Base-by-base conservation (phyloP, 2,113 vertebrate genomes). In the Nanorana parkeri region DNA sequence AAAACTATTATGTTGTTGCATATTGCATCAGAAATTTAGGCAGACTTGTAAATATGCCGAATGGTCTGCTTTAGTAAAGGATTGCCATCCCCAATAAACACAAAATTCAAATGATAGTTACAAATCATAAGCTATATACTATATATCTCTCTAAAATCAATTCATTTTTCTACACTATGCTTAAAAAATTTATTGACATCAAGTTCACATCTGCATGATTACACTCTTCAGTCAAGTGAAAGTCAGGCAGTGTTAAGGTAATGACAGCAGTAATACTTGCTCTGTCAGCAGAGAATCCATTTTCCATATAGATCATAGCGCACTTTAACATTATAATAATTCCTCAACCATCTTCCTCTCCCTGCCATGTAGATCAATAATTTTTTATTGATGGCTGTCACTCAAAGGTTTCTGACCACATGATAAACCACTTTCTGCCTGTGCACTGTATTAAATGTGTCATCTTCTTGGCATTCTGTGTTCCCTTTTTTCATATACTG, bases 301-400 rank as follows among this genome's bases (percentile, higher is more conserved):
- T 74, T 74, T 26, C 54, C 54, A 60, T 74, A 58, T 74, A 74
- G 71, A 74, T 74, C 56, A 60, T 56, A 74, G 54, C 20, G 60
- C 26, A 32, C 71, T 74, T 56, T 29, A 36, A 32, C 71, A 74
- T 74, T 60, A 74, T 74, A 74, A 74, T 74, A 74, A 74, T 74
- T 74, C 26, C 32, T 36, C 56, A 55, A 17, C 54, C 26, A 74
- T 74, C 54, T 58, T 74, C 54, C 55, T 56, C 32, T 58, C 11
- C 17, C 54, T 60, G 29, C 54, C 28, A 29, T 20, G 29, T 32
- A 29, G 71, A 60, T 74, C 26, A 60, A 55, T 29, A 17, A 36
- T 55, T 60, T 36, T 20, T 10, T 60, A 74, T 58, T 74, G 71
- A 74, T 74, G 26, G 55, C 55, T 60, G 54, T 56, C 71, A 60